Evolutionary conservation across 2,888 invertebrate species (phyloP), one percentile per base, ranked within the genome.

Genomic region (Busseola fusca): DNA sequence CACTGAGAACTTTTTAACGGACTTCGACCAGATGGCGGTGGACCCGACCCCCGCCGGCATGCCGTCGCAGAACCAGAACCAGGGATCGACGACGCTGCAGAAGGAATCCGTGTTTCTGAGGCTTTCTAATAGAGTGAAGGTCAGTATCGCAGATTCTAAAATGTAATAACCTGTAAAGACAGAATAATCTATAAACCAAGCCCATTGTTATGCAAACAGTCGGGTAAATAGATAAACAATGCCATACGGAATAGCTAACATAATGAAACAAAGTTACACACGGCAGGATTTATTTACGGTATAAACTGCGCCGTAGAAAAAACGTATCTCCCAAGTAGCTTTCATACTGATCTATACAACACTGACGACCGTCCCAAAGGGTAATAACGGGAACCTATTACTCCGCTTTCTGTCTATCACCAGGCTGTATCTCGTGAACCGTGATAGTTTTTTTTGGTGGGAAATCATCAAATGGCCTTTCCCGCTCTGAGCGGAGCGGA

Each of bases 91-190:
- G 42, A 91, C 92, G 30, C 90, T 96, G 73, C 98, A 98, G 88
- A 98, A 99, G 87, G 99, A 99, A 92, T 98, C 99, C 14, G 98
- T 99, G n/a, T 99, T 99, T 91, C 97, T 99, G 89, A 96, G 99
- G 83, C 96, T 99, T 73, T 98, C 98, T 74, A 99, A 99, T 93
- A 97, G 99, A 89, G 98, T 99, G 72, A 99, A 99, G 97, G 98
- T 98, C 89, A 90, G 94, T 87, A 81, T 52, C 40, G 9, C 6
- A 48, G 37, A 21, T 64, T 37, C 25, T 50, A 27, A 50, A 50
- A 42, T 40, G 42, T 16, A 25, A 7, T 48, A 45, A 48, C n/a
- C 27, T n/a, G 37, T 30, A 14, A n/a, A 48, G 18, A 45, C n/a
- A 25, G 10, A 42, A 67, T 10, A 52, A 37, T 57, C 3, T 37